Evolutionary conservation across 2,888 invertebrate genomes (phyloP), one percentile per base, ranked within the genome.

Genomic region (Lissonota sp.): DNA sequence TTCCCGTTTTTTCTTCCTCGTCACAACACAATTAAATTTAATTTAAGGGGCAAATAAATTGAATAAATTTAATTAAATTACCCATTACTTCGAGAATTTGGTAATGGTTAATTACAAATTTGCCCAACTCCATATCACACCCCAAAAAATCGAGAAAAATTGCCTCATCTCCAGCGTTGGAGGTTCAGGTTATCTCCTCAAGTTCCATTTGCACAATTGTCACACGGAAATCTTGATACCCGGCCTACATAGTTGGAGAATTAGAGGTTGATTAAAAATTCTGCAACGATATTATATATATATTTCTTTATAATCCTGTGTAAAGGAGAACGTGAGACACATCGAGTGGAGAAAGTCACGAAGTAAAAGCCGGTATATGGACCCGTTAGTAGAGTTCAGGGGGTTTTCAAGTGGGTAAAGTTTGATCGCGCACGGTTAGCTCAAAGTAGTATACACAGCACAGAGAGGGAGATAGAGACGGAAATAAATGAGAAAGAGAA

Each of bases 351-450:
- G 55, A 75, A 42, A 49, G 66, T 49, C 40, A 55, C 14, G 46
- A 60, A 39, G 64, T 55, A 64, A 26, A 26, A 46, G 53, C 53
- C 46, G 66, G 51, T 60, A 55, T 39, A 75, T 26, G 26, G 26
- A 26, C 63, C 39, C 70, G 39, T 42, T 51, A 53, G 49, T 66
- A 44, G 69, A 51, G 37, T 67, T 60, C 14, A 77, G 62, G 62
- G 75, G 67, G 67, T 63, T 77, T 40, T 69, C 62, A 72, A 69
- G 80, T 42, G n/a, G 51, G 57, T 55, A 80, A 80, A 80, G 80
- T 80, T 80, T 72, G 72, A 80, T 73, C 72, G 63, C 72, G 63
- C 58, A 69, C 53, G 58, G 69, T 72, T 69, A 77, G 67, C 53
- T 77, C 37, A 40, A 57, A 73, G 80, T 66, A 62, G 62, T 63